Percentiles rank a stretch among this genome's conserved stretches.
These are phyloP conservation scores for Discoglossus pictus DNA, from an alignment of 2,797 vertebrate genomes.

Conservation along the genomic window DNA sequence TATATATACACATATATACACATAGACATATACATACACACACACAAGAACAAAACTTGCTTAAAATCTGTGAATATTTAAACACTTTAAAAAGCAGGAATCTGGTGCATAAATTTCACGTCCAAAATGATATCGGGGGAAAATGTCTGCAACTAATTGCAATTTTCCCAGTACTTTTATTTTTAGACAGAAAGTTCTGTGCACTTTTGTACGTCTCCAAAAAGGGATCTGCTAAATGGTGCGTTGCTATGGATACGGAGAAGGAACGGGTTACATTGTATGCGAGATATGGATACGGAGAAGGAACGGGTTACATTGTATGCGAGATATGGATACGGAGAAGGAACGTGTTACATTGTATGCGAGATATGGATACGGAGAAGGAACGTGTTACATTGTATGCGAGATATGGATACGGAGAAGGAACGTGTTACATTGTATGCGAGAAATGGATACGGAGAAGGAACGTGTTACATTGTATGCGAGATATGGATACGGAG, in stretches of 20 bases:
- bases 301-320: slow-evolving; percentile 11
- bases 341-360: slow-evolving; percentile 11
- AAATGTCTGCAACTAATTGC: slow-evolving; percentile 14
- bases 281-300: slow-evolving; percentile 23
- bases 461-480: slow-evolving; percentile 11
- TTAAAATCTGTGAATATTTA: too few relatives aligned
- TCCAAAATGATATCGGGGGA: too few relatives aligned
- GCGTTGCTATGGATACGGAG: slow-evolving; percentile 36
- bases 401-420: slow-evolving; percentile 23
- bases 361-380: slow-evolving; percentile 23
- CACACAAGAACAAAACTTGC: too few relatives aligned
- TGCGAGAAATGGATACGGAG: too few relatives aligned
- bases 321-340: slow-evolving; percentile 23
- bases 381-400: slow-evolving; percentile 11
- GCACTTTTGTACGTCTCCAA: slow-evolving; percentile 7
- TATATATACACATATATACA: too few relatives aligned
- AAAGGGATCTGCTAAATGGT: background rate
- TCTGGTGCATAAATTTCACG: too few relatives aligned
- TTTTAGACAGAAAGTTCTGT: slow-evolving; percentile 12
- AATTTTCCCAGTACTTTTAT: background rate
- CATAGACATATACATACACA: too few relatives aligned
- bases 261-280: slow-evolving; percentile 11
- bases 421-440: slow-evolving; percentile 11
- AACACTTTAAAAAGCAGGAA: too few relatives aligned
- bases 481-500: slow-evolving; percentile 23